Percentiles rank a stretch among this genome's conserved stretches.
These are phyloP conservation scores for Tipula unca DNA, from an alignment of 2,888 invertebrate species.

Conservation along the genomic window DNA sequence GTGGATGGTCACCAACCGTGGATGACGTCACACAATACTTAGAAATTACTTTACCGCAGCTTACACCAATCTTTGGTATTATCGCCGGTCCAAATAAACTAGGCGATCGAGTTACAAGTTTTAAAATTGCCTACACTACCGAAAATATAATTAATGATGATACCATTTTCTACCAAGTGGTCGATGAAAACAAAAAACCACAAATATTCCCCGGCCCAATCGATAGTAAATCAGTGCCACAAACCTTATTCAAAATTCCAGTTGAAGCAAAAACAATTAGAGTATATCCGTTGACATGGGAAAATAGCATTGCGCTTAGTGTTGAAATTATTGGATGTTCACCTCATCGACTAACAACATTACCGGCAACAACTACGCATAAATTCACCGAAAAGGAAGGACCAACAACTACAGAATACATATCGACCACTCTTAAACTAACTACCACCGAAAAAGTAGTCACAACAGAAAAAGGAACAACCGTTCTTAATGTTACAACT, in stretches of 20 bases:
- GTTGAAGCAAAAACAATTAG: slow-evolving; percentile 66
- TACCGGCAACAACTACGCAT: slow-evolving; percentile 15
- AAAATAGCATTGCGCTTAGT: slow-evolving; percentile 56
- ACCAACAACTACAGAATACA: background rate
- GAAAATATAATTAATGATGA: slow-evolving; percentile 43
- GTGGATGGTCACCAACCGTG: slow-evolving; percentile 61
- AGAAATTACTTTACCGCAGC: slow-evolving; percentile 54
- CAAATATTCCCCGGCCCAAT: slow-evolving; percentile 66
- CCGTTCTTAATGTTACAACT: background rate
- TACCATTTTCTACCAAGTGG: slow-evolving; percentile 49
- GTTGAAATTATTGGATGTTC: slow-evolving; percentile 69
- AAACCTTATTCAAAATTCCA: slow-evolving; percentile 59
- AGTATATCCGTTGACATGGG: slow-evolving; percentile 67
- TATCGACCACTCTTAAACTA: background rate
- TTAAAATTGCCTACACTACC: slow-evolving; percentile 57
- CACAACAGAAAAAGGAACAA: background rate
- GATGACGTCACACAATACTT: slow-evolving; percentile 58
- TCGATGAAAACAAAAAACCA: slow-evolving; percentile 46
- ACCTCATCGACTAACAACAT: slow-evolving; percentile 26
- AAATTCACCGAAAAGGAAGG: slow-evolving; percentile 14
- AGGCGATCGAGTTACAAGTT: slow-evolving; percentile 69
- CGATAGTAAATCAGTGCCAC: slow-evolving; percentile 48
- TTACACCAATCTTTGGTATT: slow-evolving; percentile 61
- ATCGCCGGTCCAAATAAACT: slow-evolving; percentile 58
- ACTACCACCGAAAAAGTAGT: background rate